Evolutionary conservation across 2,888 invertebrate species (phyloP), one percentile per base, ranked within the genome.

Genomic region (Eudasyphora cyanicolor): DNA sequence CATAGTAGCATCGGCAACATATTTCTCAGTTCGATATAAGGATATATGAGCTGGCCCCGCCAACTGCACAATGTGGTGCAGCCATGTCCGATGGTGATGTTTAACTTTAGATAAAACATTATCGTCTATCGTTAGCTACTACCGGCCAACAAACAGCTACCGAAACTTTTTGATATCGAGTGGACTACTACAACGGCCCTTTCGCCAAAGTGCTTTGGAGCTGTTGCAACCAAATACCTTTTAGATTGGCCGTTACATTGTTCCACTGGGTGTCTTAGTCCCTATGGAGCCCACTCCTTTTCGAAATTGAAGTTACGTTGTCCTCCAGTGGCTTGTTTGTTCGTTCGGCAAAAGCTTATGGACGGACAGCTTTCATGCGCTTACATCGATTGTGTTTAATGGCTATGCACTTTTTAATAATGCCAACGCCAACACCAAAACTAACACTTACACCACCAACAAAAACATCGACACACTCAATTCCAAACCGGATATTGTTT

Each of bases 401-500:
- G 70, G 32, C 54, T 70, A 12, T 76, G 27, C 21, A 24, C 10
- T n/a, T 57, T 45, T 67, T 24, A 60, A 74, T 35, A 19, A 60
- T 29, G 29, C 14, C 14, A 29, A 14, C 6, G 2, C 12, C 14
- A 29, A 29, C 12, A 60, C 1, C 57, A 27, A 54, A n/a, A n/a
- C n/a, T n/a, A n/a, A n/a, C n/a, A n/a, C n/a, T 10, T 7, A 17
- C 24, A 64, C 10, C 21, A 35, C 12, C 27, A 29, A 19, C 38
- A 62, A 32, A 12, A 51, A 8, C 21, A 17, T 10, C 10, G 6
- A 8, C 27, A 24, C 10, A 27, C 67, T 67, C 67, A 71, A 62
- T 85, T 86, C 79, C 87, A 87, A 86, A 88, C 85, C 89, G 90
- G 90, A 89, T 89, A 88, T 89, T 88, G 89, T 89, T 90, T 89